Percentiles rank a stretch among this genome's conserved stretches.
Conservation (phyloP, 2,888 invertebrate genomes). For the Notodonta dromedarius region DNA sequence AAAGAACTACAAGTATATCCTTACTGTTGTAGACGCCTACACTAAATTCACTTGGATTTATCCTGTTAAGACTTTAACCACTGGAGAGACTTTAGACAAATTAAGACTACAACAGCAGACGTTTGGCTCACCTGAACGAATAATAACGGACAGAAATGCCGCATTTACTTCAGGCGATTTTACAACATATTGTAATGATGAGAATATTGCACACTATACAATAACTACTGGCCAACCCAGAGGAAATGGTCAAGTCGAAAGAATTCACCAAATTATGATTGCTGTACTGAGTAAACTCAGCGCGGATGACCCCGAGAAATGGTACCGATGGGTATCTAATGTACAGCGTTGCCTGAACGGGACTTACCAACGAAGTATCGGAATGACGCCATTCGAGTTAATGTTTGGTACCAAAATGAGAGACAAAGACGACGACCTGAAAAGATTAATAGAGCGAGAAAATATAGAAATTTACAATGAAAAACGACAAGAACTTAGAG, state of each 20-base stretch:
- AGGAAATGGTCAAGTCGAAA: constrained; percentile 15
- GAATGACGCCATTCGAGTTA: constrained; percentile 21
- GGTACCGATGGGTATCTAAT: constrained; percentile 13
- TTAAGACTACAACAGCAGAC: constrained; percentile 8
- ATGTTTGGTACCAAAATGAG: constrained; percentile 29
- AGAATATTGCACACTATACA: constrained; percentile 8
- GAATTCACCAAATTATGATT: constrained; percentile 14
- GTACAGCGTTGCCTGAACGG: constrained; percentile 23
- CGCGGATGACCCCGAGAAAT: constrained; percentile 11
- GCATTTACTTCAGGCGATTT: constrained; percentile 10
- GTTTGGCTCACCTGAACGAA: constrained; percentile 8
- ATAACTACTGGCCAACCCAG: too few species aligned
- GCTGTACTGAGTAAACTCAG: constrained; percentile 27
- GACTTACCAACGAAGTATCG: constrained; percentile 31
- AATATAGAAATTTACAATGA: constrained; percentile 14
- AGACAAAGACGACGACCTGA: constrained; percentile 23
- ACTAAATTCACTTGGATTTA: constrained; percentile 13
- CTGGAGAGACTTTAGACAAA: constrained; percentile 8
- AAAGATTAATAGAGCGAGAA: constrained; percentile 29
- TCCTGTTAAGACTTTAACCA: constrained; percentile 7
- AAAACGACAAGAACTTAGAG: constrained; percentile 10
- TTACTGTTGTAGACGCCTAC: constrained; percentile 7
- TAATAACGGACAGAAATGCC: constrained; percentile 8
- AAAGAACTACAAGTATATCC: constrained; percentile 10
- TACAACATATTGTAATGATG: constrained; percentile 6